Percentiles rank a stretch among this genome's conserved stretches.
Evolutionary conservation across 92 coral and sea anemone genomes (phyloP).

Genomic region (Heliopora coerulea): DNA sequence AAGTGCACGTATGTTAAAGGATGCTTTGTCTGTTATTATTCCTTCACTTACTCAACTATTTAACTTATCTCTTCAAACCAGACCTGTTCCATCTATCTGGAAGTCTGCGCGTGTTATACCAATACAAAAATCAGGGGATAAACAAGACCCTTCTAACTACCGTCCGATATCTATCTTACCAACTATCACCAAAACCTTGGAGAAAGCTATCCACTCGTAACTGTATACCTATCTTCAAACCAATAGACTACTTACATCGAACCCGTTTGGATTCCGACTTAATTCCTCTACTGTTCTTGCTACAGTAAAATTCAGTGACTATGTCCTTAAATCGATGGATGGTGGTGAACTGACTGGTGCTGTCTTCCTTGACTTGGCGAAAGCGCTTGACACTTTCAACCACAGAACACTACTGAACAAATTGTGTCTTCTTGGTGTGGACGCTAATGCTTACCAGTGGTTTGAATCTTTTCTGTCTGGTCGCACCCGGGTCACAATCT

Average conservation of each 20-base stretch:
- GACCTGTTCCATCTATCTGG: neutral
- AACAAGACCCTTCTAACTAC: conserved; percentile 2
- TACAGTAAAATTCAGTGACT: neutral
- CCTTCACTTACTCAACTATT: neutral
- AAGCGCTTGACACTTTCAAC: too few species aligned
- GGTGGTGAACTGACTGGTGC: neutral
- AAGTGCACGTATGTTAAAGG: neutral
- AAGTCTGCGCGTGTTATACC: neutral
- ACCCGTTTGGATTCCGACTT: neutral
- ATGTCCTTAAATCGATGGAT: neutral
- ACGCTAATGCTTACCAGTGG: neutral
- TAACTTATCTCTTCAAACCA: too few species aligned
- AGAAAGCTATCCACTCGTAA: neutral
- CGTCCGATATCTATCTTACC: conserved; percentile 15
- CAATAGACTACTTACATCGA: neutral
- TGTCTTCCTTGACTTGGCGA: neutral
- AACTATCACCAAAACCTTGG: neutral
- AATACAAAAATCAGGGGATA: neutral
- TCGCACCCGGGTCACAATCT: too few species aligned
- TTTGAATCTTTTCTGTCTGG: too few species aligned
- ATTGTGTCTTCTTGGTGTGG: neutral
- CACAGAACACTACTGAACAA: too few species aligned
- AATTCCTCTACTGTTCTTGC: too few species aligned
- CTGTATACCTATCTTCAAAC: neutral
- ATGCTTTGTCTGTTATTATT: neutral